These are phyloP conservation scores for Stenodema calcarata DNA, from an alignment of 2,888 invertebrate genomes.

Conservation along the genomic window DNA sequence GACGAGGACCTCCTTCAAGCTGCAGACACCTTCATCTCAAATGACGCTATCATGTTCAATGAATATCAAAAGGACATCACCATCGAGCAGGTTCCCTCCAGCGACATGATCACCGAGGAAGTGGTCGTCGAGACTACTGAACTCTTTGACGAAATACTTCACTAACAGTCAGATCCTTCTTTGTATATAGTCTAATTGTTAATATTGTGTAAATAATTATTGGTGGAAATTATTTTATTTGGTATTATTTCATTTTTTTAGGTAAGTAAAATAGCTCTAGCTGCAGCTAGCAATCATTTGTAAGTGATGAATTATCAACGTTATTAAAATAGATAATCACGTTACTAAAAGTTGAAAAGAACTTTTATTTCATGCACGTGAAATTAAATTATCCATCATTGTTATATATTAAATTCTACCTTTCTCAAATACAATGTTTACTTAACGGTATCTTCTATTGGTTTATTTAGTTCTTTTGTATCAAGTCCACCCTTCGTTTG, in stretches of 20 bases:
- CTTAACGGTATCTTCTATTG: background rate
- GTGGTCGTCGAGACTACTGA: constrained; percentile 54
- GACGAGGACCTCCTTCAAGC: constrained; percentile 55
- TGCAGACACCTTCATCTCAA: constrained; percentile 53
- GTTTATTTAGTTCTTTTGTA: too few species aligned
- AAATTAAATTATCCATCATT: background rate
- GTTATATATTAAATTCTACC: background rate
- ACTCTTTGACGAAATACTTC: constrained; percentile 52
- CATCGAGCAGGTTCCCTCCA: constrained; percentile 47
- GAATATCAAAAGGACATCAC: constrained; percentile 50
- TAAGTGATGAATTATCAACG: background rate
- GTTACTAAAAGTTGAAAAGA: background rate
- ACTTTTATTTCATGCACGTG: background rate
- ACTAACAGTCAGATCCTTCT: constrained; percentile 1
- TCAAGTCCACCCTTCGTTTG: too few species aligned
- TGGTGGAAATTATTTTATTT: background rate
- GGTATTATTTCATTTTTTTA: background rate
- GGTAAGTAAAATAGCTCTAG: background rate
- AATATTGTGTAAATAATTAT: background rate
- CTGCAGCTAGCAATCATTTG: background rate
- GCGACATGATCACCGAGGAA: constrained; percentile 51
- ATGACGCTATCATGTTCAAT: constrained; percentile 52
- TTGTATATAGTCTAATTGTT: background rate
- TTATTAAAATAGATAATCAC: background rate
- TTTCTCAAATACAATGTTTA: background rate